Base-by-base conservation (phyloP, 2,113 vertebrate genomes). In the Eclectus roratus region DNA sequence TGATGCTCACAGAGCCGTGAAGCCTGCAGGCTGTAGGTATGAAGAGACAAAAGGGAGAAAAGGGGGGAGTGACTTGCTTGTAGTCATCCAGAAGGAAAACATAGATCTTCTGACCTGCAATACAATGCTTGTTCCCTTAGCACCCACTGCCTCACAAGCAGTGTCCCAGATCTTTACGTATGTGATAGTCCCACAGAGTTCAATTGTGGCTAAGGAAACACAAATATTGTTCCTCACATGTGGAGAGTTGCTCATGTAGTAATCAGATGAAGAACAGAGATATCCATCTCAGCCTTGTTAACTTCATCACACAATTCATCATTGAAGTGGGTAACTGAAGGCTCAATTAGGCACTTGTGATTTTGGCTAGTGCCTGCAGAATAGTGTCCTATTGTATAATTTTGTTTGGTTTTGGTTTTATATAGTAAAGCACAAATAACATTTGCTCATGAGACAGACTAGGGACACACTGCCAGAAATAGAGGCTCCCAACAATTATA, bases 361-460 rank as follows among this genome's bases (percentile, higher is more conserved):
- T 78, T 78, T 65, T n/a, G 92, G 87, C 74, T 37, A 37, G 69
- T 15, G 68, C 63, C 82, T 63, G 87, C 85, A 49, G 55, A 55
- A 81, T 2, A 78, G 76, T 9, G 31, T 68, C 55, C 71, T 2
- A 33, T 53, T 80, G 88, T 49, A 60, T 79, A 50, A 71, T 91
- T 86, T 6, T 7, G 55, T 44, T 80, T 56, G 90, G 44, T 79
- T 93, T 85, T 46, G 91, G 77, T 76, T 97, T 88, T 85, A 55
- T 39, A 70, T 9, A 55, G 94, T 58, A 25, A 77, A 96, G 93
- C 93, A 72, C 95, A 96, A 97, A 93, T 91, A 94, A 94, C 91
- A 63, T 96, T 98, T 96, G 97, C 96, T 97, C 97, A 74, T 61
- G 96, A 98, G 97, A 88, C 97, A 97, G 96, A 58, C 97, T 35